A percentile compares a stretch with the other conserved stretches of the same genome.
Evolutionary conservation across 1,140 invertebrate species (phyloP).

Genomic region (Triops longicaudatus): DNA sequence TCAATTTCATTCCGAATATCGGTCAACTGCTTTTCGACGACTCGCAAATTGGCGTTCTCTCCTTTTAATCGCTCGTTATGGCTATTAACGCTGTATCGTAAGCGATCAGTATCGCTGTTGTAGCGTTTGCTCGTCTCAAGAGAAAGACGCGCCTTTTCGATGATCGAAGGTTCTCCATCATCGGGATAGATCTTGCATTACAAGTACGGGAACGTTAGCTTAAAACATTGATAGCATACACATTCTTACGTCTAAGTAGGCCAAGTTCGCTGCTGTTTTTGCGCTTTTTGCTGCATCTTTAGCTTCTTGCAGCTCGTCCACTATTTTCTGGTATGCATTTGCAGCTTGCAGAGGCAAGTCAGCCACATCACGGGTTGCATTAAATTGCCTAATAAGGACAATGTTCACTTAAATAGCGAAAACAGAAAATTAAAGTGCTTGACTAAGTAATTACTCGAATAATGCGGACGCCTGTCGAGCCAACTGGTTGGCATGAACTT

Average conservation of each 20-base stretch:
- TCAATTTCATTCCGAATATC: conserved; percentile 31
- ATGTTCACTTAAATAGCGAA: conserved; percentile 30
- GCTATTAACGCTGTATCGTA: conserved; percentile 28
- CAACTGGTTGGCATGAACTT: conserved; percentile 56
- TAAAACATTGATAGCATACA: not conserved
- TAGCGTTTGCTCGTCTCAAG: conserved; percentile 31
- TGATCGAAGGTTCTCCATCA: conserved; percentile 31
- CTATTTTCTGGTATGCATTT: conserved; percentile 70
- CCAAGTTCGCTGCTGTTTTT: conserved; percentile 48
- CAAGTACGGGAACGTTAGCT: not conserved
- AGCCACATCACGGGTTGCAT: conserved; percentile 54
- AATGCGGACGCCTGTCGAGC: conserved; percentile 53
- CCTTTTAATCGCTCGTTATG: conserved; percentile 32
- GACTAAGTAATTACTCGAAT: conserved; percentile 40
- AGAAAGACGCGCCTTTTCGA: conserved; percentile 31
- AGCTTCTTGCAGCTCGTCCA: conserved; percentile 54
- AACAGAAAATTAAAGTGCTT: not conserved
- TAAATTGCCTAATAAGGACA: conserved; percentile 54
- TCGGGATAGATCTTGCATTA: conserved; percentile 35
- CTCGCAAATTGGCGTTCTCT: conserved; percentile 30
- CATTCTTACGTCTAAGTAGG: conserved; percentile 45
- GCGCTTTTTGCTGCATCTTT: conserved; percentile 56
- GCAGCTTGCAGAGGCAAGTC: conserved; percentile 65
- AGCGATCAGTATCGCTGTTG: conserved; percentile 28
- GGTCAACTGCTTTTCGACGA: conserved; percentile 22